Percentiles rank a stretch among this genome's conserved stretches.
Conservation (phyloP, 2,113 vertebrate genomes). For the Epinephelus fuscoguttatus region DNA sequence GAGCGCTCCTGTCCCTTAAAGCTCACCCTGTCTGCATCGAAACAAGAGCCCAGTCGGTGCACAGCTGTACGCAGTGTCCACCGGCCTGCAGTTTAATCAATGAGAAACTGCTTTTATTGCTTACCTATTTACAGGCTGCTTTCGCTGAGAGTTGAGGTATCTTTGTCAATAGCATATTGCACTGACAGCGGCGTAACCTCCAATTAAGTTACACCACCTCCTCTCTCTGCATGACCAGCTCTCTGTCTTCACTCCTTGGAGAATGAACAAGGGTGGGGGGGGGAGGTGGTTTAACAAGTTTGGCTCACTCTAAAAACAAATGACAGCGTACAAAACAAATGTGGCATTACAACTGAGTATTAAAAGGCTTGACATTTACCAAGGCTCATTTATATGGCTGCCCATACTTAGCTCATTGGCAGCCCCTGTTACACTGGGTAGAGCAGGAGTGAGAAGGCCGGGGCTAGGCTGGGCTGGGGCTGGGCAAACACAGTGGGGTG, state of each 20-base stretch:
- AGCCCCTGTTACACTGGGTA: constrained; percentile 58
- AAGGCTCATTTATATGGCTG: constrained; percentile 73
- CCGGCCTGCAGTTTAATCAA: constrained; percentile 52
- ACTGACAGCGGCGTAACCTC: constrained; percentile 57
- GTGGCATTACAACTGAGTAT: constrained; percentile 71
- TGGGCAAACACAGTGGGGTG: constrained; percentile 60
- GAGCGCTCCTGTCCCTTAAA: constrained; percentile 67
- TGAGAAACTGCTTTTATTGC: constrained; percentile 59
- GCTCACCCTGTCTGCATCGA: constrained; percentile 47
- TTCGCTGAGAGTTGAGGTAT: constrained; percentile 35
- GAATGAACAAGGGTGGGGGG: not conserved
- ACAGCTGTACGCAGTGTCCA: constrained; percentile 34
- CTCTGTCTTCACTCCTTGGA: constrained; percentile 34
- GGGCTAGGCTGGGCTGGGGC: constrained; percentile 19
- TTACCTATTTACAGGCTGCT: constrained; percentile 54
- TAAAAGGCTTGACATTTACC: constrained; percentile 81
- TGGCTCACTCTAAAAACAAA: constrained; percentile 72
- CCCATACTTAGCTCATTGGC: constrained; percentile 65
- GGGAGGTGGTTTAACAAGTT: constrained; percentile 49
- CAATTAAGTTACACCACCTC: constrained; percentile 58
- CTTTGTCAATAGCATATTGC: constrained; percentile 57
- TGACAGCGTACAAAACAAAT: constrained; percentile 74
- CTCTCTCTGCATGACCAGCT: constrained; percentile 39
- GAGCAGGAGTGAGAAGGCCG: constrained; percentile 43
- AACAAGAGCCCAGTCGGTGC: constrained; percentile 42